These are phyloP conservation scores for Zosterops japonicus DNA, from an alignment of 2,113 vertebrate species.

Conservation along the genomic window DNA sequence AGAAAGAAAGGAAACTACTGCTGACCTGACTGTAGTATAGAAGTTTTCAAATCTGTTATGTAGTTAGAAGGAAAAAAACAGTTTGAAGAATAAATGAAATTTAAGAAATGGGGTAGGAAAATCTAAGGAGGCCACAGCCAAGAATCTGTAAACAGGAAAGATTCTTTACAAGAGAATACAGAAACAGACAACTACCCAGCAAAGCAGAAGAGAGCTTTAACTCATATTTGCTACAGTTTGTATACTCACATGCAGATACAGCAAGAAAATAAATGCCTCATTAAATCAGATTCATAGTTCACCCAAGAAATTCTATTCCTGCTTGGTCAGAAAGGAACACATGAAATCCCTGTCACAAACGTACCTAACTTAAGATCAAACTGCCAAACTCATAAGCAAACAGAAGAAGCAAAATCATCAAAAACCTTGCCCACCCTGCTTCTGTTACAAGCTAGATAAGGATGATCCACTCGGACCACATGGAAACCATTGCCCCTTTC, in stretches of 20 bases:
- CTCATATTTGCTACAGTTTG: background rate
- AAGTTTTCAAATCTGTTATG: background rate
- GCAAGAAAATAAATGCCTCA: background rate
- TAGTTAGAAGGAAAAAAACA: background rate
- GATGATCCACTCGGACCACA: background rate
- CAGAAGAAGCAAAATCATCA: background rate
- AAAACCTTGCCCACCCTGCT: background rate
- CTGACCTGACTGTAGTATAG: background rate
- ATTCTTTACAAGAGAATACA: background rate
- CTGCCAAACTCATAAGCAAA: background rate
- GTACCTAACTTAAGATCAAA: background rate
- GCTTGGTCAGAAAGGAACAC: background rate
- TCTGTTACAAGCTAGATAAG: background rate
- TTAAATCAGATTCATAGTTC: background rate
- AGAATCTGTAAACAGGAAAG: background rate
- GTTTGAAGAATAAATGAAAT: background rate
- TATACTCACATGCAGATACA: background rate
- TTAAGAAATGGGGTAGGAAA: background rate
- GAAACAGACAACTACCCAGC: background rate
- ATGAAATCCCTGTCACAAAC: fast-evolving
- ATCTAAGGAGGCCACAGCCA: background rate
- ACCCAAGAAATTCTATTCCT: background rate
- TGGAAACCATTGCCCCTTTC: background rate
- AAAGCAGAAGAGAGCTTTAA: background rate
- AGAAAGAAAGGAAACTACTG: background rate